Percentiles rank a stretch among this genome's conserved stretches.
Evolutionary conservation across 1,140 invertebrate species (phyloP).

Genomic region (Battus philenor): DNA sequence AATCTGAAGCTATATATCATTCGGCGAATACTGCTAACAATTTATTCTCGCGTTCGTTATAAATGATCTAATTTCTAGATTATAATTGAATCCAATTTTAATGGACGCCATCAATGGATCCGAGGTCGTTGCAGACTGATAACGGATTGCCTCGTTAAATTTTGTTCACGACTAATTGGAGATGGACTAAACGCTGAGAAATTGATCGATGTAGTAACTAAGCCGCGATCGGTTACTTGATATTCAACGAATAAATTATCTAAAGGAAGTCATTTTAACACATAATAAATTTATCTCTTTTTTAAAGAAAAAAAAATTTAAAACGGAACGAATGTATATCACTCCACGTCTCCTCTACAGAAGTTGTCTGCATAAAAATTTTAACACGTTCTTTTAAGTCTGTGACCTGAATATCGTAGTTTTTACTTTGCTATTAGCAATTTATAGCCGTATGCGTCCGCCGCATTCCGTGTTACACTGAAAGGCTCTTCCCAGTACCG

Average conservation of each 20-base stretch:
- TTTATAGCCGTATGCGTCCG: neutral
- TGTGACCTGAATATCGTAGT: too few species aligned
- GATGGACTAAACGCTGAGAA: constrained; percentile 12
- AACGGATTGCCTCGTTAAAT: constrained; percentile 17
- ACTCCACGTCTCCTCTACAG: too few species aligned
- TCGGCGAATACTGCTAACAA: constrained; percentile 10
- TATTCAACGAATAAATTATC: constrained; percentile 10
- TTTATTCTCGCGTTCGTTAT: constrained; percentile 11
- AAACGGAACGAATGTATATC: too few species aligned
- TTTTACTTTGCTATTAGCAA: neutral
- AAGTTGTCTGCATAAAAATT: too few species aligned
- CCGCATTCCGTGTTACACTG: constrained; percentile 1
- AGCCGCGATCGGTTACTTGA: neutral
- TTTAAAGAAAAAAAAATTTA: too few species aligned
- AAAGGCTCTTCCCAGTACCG: neutral
- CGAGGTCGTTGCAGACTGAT: constrained; percentile 13
- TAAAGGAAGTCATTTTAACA: too few species aligned
- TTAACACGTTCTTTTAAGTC: too few species aligned
- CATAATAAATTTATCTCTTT: too few species aligned
- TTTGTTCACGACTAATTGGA: constrained; percentile 15
- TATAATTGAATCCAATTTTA: constrained; percentile 17
- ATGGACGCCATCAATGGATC: constrained; percentile 13
- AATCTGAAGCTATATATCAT: constrained; percentile 14
- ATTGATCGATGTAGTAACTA: constrained; percentile 1
- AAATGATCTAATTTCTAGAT: constrained; percentile 18